Percentiles rank a stretch among this genome's conserved stretches.
Conservation (phyloP, 1,140 invertebrate species). For the Teleogryllus occipitalis region DNA sequence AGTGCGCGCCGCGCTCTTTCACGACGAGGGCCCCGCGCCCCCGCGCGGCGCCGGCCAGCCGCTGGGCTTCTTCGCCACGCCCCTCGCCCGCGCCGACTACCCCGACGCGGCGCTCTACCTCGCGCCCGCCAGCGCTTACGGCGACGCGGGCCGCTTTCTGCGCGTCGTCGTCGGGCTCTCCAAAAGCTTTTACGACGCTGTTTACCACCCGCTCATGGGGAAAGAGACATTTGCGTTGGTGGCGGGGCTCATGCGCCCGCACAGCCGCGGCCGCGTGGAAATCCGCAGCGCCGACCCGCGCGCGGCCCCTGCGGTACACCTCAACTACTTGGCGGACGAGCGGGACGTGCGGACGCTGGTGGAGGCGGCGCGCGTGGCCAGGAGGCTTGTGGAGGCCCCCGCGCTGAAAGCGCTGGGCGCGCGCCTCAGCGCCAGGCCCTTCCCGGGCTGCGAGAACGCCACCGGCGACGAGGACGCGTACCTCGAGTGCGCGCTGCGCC, state of each 20-base stretch:
- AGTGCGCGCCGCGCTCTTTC: constrained; percentile 38
- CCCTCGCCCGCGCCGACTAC: constrained; percentile 30
- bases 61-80: constrained; percentile 11
- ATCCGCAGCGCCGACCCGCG: constrained; percentile 63
- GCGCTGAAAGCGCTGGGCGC: constrained; percentile 3
- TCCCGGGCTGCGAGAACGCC: constrained; percentile 30
- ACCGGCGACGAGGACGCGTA: constrained; percentile 25
- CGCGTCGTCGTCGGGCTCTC: constrained; percentile 23
- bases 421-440: not conserved
- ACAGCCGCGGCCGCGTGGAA: constrained; percentile 36
- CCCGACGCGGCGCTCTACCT: constrained; percentile 71
- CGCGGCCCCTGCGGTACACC: constrained; percentile 77
- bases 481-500: constrained; percentile 30
- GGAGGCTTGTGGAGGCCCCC: not conserved
- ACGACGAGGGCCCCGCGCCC: constrained; percentile 38
- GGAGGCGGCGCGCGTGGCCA: constrained; percentile 35
- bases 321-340: constrained; percentile 79
- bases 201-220: constrained; percentile 7
- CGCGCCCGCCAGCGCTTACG: constrained; percentile 17
- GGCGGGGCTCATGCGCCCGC: constrained; percentile 64
- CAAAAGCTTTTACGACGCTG: constrained; percentile 17
- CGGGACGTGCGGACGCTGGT: constrained; percentile 66
- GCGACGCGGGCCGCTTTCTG: not conserved
- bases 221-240: constrained; percentile 25
- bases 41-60: constrained; percentile 40